Base-by-base conservation (phyloP, 2,797 vertebrate genomes). In the Apogon hyalosoma region DNA sequence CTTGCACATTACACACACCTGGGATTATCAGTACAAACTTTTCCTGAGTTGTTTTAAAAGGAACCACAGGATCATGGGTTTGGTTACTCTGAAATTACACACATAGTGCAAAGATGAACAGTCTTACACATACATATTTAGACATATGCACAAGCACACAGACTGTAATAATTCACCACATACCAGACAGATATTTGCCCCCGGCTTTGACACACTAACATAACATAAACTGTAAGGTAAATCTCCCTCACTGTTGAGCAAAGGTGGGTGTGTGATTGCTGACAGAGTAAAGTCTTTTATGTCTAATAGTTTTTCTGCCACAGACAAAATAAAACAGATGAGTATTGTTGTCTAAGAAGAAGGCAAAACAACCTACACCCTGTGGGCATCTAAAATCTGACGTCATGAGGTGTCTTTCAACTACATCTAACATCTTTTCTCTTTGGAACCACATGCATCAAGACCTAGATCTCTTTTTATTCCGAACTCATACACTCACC, bases 291-390 rank as follows among this genome's bases (percentile, higher is more conserved):
- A 86, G 67, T 71, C 75, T 88, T 90, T 90, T 16, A 85, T 82
- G 80, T 83, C 77, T 87, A 83, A 87, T 83, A 70, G 77, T 77
- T 80, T 69, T 78, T 65, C 51, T 7, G 0, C 69, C 67, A 61
- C 65, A 90, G 87, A 87, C 83, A 67, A 84, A 90, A 88, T 86
- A 87, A 84, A 88, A 91, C 77, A 86, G 74, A 50, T 68, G 45
- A 39, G 80, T 49, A 80, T 90, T 90, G 82, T 88, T 48, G 43
- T 75, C 63, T 62, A 36, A 69, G 69, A 63, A 87, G 82, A 71
- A 86, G 74, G 76, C 84, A 73, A 77, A 83, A 85, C 77, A 85
- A 75, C 51, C 14, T 2, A 43, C 52, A 77, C 55, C 50, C 63
- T 45, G 58, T 53, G 75, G 79, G 77, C 59, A 70, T 54, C 12